Percentiles rank a stretch among this genome's conserved stretches.
These are phyloP conservation scores for Atrichornis clamosus DNA, from an alignment of 2,113 vertebrate species.

Conservation along the genomic window DNA sequence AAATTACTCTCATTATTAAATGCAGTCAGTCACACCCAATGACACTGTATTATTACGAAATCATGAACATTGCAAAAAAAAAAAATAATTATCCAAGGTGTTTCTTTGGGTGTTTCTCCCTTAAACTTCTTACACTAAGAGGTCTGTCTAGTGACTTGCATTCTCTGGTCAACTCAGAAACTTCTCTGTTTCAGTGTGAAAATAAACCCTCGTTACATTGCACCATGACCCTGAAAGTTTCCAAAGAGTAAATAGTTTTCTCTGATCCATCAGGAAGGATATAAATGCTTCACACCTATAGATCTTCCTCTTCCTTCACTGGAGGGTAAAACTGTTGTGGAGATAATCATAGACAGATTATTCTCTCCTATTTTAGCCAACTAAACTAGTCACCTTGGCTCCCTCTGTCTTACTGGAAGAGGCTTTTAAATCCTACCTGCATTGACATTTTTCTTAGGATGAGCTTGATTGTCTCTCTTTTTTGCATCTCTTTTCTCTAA, in stretches of 20 bases:
- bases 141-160: neutral
- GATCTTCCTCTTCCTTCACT: neutral
- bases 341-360: neutral
- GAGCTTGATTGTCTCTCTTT: neutral
- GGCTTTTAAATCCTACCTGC: neutral
- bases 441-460: neutral
- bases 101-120: neutral
- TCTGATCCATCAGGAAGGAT: neutral
- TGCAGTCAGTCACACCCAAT: neutral
- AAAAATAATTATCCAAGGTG: no score
- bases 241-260: neutral
- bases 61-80: no score
- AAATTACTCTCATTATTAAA: neutral
- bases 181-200: neutral
- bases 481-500: neutral
- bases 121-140: neutral
- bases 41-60: neutral
- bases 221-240: neutral
- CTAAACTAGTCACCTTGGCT: neutral
- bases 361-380: neutral
- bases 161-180: neutral
- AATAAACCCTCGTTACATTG: neutral
- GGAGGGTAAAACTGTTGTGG: neutral
- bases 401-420: neutral
- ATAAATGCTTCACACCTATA: neutral